These are phyloP conservation scores for Gallirallus australis DNA, from an alignment of 2,797 vertebrate genomes.

Conservation along the genomic window DNA sequence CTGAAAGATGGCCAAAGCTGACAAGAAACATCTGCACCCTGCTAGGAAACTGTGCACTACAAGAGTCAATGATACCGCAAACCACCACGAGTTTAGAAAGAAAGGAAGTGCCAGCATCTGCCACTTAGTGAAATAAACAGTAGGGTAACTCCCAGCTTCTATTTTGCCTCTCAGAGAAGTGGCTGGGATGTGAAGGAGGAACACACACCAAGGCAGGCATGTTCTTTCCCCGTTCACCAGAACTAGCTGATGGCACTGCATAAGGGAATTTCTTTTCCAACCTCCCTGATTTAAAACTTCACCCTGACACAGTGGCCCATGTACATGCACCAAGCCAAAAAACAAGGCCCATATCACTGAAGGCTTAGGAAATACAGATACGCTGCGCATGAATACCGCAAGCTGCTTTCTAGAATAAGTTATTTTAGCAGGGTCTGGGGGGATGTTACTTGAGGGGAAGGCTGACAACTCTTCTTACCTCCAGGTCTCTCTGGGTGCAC, in stretches of 20 bases:
- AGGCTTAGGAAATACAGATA: neutral
- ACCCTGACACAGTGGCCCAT: accelerated
- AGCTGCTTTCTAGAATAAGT: neutral
- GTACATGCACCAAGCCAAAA: accelerated
- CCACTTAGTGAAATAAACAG: neutral
- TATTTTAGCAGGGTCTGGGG: neutral
- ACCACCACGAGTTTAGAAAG: neutral
- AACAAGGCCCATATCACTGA: neutral
- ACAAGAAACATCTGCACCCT: conserved; percentile 50
- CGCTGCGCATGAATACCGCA: neutral
- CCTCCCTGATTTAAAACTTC: neutral
- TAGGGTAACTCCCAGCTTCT: neutral
- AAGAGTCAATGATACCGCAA: neutral
- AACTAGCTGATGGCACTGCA: neutral
- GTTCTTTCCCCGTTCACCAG: neutral
- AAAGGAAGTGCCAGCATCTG: neutral
- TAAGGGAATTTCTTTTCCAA: neutral
- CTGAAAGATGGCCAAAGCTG: conserved; percentile 47
- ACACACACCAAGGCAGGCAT: neutral
- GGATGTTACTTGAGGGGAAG: neutral
- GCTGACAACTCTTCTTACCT: neutral
- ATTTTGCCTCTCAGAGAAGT: neutral
- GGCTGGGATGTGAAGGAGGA: neutral
- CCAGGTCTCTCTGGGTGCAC: neutral
- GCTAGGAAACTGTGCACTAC: neutral